Conservation (phyloP, 2,797 vertebrate genomes). For the Spheniscus humboldti region DNA sequence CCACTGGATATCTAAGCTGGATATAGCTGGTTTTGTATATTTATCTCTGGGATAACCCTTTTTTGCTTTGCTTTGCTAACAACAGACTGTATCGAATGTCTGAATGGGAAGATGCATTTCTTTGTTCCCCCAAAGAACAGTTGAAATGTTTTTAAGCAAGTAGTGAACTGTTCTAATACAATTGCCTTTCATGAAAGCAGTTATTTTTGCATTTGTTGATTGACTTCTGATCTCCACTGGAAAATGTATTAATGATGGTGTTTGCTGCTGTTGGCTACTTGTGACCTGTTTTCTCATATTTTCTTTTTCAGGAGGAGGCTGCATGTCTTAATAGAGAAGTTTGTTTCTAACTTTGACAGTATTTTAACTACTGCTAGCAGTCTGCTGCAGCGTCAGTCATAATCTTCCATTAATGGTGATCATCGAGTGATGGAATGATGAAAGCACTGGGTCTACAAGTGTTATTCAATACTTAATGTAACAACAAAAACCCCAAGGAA, state of each 20-base stretch:
- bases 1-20: background rate
- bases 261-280: constrained; percentile 24
- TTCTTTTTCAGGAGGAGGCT: background rate
- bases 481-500: background rate
- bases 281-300: constrained; percentile 15
- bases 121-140: background rate
- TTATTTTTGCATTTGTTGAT: background rate
- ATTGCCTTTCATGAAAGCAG: constrained; percentile 13
- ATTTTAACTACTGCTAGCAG: background rate
- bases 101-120: background rate
- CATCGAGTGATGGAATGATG: background rate
- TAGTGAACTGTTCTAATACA: constrained; percentile 5
- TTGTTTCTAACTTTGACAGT: background rate
- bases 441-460: background rate
- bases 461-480: background rate
- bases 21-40: background rate
- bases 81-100: background rate
- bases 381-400: background rate
- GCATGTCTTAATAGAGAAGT: background rate
- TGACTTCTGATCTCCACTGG: background rate
- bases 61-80: background rate
- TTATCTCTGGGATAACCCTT: background rate
- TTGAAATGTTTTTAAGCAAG: background rate
- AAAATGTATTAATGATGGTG: background rate
- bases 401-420: background rate